Conservation (phyloP, 2,888 invertebrate species). For the Odontocolon sp. region DNA sequence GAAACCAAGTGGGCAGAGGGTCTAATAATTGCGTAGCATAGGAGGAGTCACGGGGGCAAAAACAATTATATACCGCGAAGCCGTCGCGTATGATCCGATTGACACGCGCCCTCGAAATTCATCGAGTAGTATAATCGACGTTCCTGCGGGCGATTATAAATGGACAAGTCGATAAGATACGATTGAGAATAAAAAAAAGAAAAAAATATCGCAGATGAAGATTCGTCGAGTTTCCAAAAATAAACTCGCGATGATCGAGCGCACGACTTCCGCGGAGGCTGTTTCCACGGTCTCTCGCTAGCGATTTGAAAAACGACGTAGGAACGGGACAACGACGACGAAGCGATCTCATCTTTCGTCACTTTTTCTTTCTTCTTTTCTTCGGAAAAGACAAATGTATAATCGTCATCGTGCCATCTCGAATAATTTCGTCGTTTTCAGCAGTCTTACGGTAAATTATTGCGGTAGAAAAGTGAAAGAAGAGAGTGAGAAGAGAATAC, state of each 20-base stretch:
- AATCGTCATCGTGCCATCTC: not conserved
- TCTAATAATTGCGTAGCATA: conserved; percentile 42
- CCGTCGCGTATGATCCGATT: not conserved
- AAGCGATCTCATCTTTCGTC: too few species aligned
- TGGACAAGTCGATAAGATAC: too few species aligned
- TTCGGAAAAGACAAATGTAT: too few species aligned
- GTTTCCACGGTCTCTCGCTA: too few species aligned
- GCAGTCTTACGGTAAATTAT: not conserved
- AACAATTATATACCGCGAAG: not conserved
- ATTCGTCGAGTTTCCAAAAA: conserved; percentile 63
- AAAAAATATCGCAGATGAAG: too few species aligned
- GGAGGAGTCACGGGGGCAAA: not conserved
- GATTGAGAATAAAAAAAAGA: too few species aligned
- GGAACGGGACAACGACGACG: too few species aligned
- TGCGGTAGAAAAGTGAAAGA: not conserved
- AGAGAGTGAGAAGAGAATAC: conserved; percentile 46
- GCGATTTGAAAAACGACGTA: too few species aligned
- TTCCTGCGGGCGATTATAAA: too few species aligned
- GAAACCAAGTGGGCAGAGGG: conserved; percentile 39
- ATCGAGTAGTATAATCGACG: too few species aligned
- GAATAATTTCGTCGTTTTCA: not conserved
- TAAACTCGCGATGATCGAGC: conserved; percentile 63
- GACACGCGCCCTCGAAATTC: conserved; percentile 11
- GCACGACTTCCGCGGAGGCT: conserved; percentile 59
- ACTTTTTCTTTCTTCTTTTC: too few species aligned